phyloP scores from a whole-genome alignment of 1,140 invertebrate genomes.

The Drosophila truncata region DNA sequence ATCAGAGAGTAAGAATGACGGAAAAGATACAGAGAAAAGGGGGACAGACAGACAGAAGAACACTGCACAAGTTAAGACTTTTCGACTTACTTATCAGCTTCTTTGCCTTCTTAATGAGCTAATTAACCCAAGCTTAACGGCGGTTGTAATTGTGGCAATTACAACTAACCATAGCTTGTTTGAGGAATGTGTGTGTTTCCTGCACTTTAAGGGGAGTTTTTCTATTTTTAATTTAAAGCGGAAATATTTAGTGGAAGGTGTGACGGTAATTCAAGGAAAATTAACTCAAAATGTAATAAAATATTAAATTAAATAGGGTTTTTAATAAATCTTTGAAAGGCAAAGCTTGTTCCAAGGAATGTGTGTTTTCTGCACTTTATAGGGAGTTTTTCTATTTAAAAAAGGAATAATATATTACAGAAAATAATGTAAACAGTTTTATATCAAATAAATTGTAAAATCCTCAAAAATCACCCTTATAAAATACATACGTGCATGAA shows the following conservation, averaged over 20 bases:
- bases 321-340: background rate
- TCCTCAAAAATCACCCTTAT: background rate
- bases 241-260: conserved; percentile 1
- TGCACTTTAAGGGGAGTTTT: conserved; percentile 6
- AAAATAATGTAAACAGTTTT: background rate
- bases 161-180: conserved; percentile 28
- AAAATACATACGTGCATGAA: conserved; percentile 82
- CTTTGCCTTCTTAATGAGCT: conserved; percentile 39
- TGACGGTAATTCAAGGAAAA: background rate
- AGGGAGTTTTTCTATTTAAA: background rate
- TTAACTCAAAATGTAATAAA: background rate
- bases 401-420: background rate
- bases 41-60: conserved; percentile 1
- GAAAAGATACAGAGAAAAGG: background rate
- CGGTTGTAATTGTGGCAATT: conserved; percentile 27
- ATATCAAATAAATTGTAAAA: background rate
- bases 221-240: background rate
- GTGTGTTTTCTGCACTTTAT: conserved; percentile 16
- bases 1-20: background rate
- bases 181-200: conserved; percentile 13
- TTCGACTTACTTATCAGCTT: conserved; percentile 32
- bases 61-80: conserved; percentile 12
- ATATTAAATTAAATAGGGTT: background rate
- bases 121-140: conserved; percentile 34
- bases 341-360: too few relatives aligned